These are phyloP conservation scores for Steinernema hermaphroditum DNA, from an alignment of 2,888 invertebrate genomes.

Conservation along the genomic window DNA sequence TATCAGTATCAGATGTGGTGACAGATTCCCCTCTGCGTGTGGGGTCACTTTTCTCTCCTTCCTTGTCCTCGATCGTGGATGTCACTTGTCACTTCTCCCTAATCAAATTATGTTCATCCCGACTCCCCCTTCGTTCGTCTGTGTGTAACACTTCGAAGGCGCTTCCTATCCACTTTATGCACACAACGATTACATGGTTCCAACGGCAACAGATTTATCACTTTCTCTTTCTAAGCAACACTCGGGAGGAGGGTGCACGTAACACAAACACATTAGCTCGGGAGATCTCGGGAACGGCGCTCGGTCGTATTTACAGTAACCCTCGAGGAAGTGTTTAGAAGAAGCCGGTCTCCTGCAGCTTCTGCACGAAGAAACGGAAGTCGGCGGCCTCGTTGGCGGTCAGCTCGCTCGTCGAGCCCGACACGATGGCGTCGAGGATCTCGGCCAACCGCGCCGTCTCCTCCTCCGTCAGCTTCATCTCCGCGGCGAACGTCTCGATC, in stretches of 20 bases:
- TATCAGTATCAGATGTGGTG: too few relatives aligned
- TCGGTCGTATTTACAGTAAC: constrained; percentile 28
- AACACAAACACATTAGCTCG: constrained; percentile 20
- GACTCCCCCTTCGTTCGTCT: too few relatives aligned
- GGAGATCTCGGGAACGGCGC: constrained; percentile 17
- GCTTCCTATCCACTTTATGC: constrained; percentile 13
- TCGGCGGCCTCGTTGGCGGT: constrained; percentile 61
- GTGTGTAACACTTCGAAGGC: too few relatives aligned
- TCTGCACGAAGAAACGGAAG: constrained; percentile 64
- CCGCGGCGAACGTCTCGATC: constrained; percentile 57
- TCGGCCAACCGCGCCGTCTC: constrained; percentile 55
- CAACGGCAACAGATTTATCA: constrained; percentile 31
- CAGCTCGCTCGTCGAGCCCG: constrained; percentile 55
- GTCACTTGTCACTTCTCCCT: too few relatives aligned
- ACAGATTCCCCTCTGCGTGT: too few relatives aligned
- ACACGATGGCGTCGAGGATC: constrained; percentile 56
- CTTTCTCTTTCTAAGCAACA: constrained; percentile 31
- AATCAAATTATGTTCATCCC: too few relatives aligned
- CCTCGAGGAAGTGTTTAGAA: constrained; percentile 44
- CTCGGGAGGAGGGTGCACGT: constrained; percentile 17
- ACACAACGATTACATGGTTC: background rate
- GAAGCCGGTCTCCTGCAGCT: constrained; percentile 64
- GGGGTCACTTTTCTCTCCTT: too few relatives aligned
- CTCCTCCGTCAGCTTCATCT: constrained; percentile 54
- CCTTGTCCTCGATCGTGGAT: too few relatives aligned